phyloP scores from a whole-genome alignment of 2,113 vertebrate genomes.

The Neopipo cinnamomea region DNA sequence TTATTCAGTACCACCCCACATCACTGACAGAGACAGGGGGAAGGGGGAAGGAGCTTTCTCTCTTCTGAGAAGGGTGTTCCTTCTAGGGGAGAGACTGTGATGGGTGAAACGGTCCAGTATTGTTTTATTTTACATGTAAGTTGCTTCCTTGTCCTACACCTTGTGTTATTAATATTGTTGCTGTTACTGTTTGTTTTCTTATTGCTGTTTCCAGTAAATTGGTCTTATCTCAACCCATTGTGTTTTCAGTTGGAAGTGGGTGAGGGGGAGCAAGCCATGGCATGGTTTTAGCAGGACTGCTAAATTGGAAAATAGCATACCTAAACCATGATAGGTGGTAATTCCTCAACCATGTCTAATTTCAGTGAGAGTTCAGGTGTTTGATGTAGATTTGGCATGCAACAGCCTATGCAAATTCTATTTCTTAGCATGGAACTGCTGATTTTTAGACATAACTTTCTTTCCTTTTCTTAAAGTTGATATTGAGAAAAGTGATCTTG shows the following conservation, averaged over 20 bases:
- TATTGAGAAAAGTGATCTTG: neutral
- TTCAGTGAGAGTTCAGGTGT: neutral
- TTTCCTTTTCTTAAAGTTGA: neutral
- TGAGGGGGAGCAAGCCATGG: fast-evolving
- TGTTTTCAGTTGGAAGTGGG: neutral
- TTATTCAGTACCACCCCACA: neutral
- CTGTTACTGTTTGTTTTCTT: neutral
- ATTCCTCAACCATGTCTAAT: neutral
- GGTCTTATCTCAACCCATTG: neutral
- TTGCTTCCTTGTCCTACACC: neutral
- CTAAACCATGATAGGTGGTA: neutral
- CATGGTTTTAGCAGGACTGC: neutral
- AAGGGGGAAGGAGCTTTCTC: neutral
- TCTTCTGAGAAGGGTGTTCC: neutral
- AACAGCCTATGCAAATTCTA: neutral
- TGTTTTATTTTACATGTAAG: neutral
- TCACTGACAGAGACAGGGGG: neutral
- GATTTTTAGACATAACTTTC: neutral
- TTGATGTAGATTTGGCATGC: neutral
- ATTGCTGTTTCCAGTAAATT: neutral
- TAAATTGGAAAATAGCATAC: neutral
- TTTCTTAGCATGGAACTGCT: neutral
- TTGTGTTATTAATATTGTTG: neutral
- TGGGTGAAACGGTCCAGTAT: fast-evolving
- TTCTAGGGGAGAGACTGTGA: neutral